A percentile compares a stretch with the other conserved stretches of the same genome.
phyloP scores from a whole-genome alignment of 2,797 vertebrate genomes.

The Danio jaintianensis region DNA sequence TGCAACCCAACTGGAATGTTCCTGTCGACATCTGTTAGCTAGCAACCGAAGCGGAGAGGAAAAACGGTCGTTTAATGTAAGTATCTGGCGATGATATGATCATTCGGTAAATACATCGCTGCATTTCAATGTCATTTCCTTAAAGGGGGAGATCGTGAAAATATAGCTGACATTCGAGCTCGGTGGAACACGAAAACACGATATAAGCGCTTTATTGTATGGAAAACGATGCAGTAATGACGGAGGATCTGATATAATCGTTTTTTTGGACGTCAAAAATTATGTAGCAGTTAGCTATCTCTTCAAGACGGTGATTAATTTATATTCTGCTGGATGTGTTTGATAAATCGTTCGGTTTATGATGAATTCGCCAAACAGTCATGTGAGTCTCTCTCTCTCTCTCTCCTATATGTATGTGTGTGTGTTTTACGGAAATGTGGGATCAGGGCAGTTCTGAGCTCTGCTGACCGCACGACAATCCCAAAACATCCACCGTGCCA shows the following conservation, averaged over 20 bases:
- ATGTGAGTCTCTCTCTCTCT: background rate
- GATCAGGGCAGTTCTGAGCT: no score
- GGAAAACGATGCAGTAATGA: background rate
- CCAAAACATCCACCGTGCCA: background rate
- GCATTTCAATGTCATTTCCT: background rate
- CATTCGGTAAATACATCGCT: background rate
- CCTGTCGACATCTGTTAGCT: background rate
- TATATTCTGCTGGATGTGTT: background rate
- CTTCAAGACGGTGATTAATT: background rate
- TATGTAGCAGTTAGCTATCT: background rate
- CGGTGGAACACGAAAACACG: background rate
- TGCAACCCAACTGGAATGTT: conserved; percentile 48
- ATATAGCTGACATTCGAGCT: no score
- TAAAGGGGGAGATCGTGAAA: background rate
- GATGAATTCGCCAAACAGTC: background rate
- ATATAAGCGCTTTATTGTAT: background rate
- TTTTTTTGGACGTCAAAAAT: background rate
- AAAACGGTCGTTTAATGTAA: conserved; percentile 41
- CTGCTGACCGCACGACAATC: background rate
- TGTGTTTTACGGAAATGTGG: background rate
- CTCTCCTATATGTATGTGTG: background rate
- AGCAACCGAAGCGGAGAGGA: conserved; percentile 12
- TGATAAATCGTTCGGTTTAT: background rate
- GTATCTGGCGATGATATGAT: background rate
- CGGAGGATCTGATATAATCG: background rate